These are phyloP conservation scores for Oreochromis grahami DNA, from an alignment of 2,797 vertebrate genomes.

Conservation along the genomic window DNA sequence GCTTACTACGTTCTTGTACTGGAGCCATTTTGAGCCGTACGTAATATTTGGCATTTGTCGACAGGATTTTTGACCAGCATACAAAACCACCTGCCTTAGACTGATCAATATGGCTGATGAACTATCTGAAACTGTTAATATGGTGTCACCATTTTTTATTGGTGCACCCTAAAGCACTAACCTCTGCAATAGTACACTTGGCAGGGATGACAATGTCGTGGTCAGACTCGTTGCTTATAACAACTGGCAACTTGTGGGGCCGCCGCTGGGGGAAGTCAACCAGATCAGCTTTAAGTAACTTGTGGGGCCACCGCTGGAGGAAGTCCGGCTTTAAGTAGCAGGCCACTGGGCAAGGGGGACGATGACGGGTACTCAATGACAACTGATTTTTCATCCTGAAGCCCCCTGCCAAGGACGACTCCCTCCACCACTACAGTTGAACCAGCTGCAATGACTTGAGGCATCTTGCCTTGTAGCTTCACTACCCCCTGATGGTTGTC, in stretches of 20 bases:
- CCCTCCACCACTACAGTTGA: not conserved
- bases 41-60: too few relatives aligned
- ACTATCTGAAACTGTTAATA: too few relatives aligned
- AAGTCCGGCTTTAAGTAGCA: not conserved
- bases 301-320: not conserved
- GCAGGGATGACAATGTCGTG: too few relatives aligned
- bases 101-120: too few relatives aligned
- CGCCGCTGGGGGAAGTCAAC: not conserved
- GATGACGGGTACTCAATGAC: not conserved
- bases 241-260: not conserved
- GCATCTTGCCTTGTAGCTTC: not conserved
- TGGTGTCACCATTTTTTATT: too few relatives aligned
- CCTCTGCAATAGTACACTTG: too few relatives aligned
- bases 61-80: too few relatives aligned
- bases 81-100: too few relatives aligned
- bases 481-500: not conserved
- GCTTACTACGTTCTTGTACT: too few relatives aligned
- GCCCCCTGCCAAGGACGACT: not conserved
- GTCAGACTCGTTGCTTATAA: not conserved
- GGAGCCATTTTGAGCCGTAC: too few relatives aligned
- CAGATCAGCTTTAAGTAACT: not conserved
- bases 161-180: too few relatives aligned
- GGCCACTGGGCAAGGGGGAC: not conserved
- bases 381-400: not conserved
- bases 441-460: not conserved